Conservation (phyloP, 2,113 vertebrate species). For the Leptobrachium leishanense region DNA sequence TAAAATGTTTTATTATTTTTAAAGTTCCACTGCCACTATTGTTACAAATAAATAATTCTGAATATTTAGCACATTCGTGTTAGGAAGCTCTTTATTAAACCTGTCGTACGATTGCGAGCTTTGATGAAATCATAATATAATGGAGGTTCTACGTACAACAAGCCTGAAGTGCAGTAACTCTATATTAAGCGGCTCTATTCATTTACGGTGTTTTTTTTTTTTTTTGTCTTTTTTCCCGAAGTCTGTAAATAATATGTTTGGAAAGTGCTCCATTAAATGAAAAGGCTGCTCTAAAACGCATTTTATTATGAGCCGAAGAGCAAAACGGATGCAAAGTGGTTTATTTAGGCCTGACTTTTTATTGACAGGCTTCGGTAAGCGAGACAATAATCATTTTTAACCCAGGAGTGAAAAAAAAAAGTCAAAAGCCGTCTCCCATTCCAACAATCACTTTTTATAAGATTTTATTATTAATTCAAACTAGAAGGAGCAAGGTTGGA, state of each 20-base stretch:
- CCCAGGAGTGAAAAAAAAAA: no score
- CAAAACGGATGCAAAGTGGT: constrained; percentile 2
- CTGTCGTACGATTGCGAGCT: constrained; percentile 1
- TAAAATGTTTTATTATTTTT: neutral
- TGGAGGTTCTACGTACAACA: neutral
- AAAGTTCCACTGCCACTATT: neutral
- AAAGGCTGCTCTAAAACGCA: constrained; percentile 18
- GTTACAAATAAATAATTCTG: neutral
- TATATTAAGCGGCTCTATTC: constrained; percentile 21
- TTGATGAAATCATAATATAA: constrained; percentile 16
- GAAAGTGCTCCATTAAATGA: constrained; percentile 18
- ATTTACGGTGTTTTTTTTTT: constrained; percentile 14
- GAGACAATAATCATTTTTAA: no score
- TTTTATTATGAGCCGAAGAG: constrained; percentile 17
- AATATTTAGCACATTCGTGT: neutral
- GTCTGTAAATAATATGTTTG: constrained; percentile 25
- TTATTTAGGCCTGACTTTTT: neutral
- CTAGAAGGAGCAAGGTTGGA: no score
- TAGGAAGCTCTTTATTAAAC: constrained; percentile 35
- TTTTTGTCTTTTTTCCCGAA: neutral
- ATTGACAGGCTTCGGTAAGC: neutral
- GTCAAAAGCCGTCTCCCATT: no score
- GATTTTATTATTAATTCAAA: no score
- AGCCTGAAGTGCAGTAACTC: constrained; percentile 18
- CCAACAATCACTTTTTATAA: no score